Evolutionary conservation across 2,113 vertebrate genomes (phyloP).

Genomic region (Calypte anna): DNA sequence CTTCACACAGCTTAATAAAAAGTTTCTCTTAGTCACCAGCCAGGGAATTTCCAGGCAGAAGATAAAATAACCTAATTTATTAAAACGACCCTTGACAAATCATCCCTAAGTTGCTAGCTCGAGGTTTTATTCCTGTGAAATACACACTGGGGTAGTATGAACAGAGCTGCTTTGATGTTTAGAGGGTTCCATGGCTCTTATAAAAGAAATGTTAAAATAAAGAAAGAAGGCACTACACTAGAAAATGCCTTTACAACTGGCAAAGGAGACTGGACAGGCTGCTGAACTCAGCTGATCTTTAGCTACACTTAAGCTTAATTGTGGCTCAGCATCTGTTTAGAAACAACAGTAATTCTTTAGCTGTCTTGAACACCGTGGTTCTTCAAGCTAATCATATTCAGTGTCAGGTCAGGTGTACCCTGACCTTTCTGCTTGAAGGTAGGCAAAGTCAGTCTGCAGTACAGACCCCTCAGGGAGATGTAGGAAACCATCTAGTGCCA

Average conservation of each 20-base stretch:
- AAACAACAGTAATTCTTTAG: neutral
- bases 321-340: neutral
- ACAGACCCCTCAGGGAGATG: neutral
- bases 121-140: conserved; percentile 19
- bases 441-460: neutral
- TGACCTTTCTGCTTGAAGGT: neutral
- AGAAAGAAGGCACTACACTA: neutral
- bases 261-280: neutral
- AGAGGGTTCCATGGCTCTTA: neutral
- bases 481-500: neutral
- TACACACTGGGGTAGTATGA: neutral
- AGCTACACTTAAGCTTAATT: neutral
- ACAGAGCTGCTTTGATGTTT: conserved; percentile 32
- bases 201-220: neutral
- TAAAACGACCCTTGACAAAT: conserved; percentile 36
- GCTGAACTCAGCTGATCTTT: neutral
- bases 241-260: neutral
- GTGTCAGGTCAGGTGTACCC: neutral
- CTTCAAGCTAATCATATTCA: neutral
- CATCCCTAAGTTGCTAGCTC: neutral
- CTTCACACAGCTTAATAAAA: conserved; percentile 26
- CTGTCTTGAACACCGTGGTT: neutral
- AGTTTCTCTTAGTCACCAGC: conserved; percentile 52
- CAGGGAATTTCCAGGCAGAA: conserved; percentile 50
- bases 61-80: conserved; percentile 62